A percentile compares a stretch with the other conserved stretches of the same genome.
Evolutionary conservation across 2,113 vertebrate species (phyloP).

Genomic region (Caracal caracal): DNA sequence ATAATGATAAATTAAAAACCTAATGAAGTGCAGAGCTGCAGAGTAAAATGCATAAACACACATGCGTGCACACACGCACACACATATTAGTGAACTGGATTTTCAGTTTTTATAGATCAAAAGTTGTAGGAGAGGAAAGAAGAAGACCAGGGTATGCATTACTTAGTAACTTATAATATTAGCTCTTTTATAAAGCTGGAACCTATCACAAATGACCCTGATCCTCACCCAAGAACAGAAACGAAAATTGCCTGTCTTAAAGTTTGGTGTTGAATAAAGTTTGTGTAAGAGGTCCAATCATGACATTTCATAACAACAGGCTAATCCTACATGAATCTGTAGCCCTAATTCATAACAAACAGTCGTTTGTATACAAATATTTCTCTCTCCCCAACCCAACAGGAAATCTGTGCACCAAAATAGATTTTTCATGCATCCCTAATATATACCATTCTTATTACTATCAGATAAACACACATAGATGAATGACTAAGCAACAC

Average conservation of each 20-base stretch:
- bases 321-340: background rate
- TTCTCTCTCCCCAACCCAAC: background rate
- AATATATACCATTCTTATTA: background rate
- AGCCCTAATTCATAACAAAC: background rate
- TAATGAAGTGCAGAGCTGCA: background rate
- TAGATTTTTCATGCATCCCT: background rate
- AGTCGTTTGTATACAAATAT: background rate
- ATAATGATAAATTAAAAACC: background rate
- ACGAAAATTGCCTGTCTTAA: background rate
- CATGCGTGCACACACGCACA: background rate
- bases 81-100: background rate
- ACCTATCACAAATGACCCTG: background rate
- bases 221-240: background rate
- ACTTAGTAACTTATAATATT: background rate
- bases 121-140: background rate
- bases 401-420: background rate
- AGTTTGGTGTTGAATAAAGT: background rate
- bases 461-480: background rate
- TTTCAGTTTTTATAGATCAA: background rate
- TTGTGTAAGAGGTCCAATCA: background rate
- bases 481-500: background rate
- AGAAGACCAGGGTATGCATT: background rate
- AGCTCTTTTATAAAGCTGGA: background rate
- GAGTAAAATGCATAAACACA: background rate
- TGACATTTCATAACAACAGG: background rate